Evolutionary conservation across 1,140 invertebrate species (phyloP).

Genomic region (Conopomorpha cramerella): DNA sequence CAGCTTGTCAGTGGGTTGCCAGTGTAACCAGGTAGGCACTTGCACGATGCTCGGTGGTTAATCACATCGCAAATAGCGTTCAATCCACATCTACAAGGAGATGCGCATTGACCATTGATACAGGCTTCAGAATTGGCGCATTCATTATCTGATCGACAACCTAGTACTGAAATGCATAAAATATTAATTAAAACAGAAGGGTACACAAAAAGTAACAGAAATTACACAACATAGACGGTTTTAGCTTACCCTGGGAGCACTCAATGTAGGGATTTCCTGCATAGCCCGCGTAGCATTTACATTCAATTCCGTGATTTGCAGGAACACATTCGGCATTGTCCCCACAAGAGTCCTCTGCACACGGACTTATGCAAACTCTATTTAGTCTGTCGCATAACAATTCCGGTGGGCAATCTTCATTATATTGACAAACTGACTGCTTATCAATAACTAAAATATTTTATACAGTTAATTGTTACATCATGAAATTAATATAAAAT

Average conservation of each 20-base stretch:
- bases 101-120: slow-evolving; percentile 73
- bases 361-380: slow-evolving; percentile 82
- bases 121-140: slow-evolving; percentile 73
- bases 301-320: slow-evolving; percentile 76
- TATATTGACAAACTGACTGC: slow-evolving; percentile 82
- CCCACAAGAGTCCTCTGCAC: slow-evolving; percentile 80
- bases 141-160: slow-evolving; percentile 71
- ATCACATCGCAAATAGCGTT: slow-evolving; percentile 78
- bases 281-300: slow-evolving; percentile 76
- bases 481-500: slow-evolving; percentile 2
- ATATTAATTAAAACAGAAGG: slow-evolving; percentile 12
- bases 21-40: slow-evolving; percentile 75
- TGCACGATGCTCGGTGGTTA: slow-evolving; percentile 74
- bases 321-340: slow-evolving; percentile 81
- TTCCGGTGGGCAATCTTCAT: slow-evolving; percentile 84
- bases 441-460: slow-evolving; percentile 64
- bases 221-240: no score
- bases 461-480: slow-evolving; percentile 1
- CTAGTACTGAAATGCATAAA: slow-evolving; percentile 61
- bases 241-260: slow-evolving; percentile 68
- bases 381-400: slow-evolving; percentile 82
- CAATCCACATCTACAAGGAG: slow-evolving; percentile 76
- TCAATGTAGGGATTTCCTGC: slow-evolving; percentile 79
- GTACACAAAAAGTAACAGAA: no score
- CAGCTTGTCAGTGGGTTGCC: slow-evolving; percentile 71